Conservation (phyloP, 2,888 invertebrate genomes). For the Monopis laevigella region DNA sequence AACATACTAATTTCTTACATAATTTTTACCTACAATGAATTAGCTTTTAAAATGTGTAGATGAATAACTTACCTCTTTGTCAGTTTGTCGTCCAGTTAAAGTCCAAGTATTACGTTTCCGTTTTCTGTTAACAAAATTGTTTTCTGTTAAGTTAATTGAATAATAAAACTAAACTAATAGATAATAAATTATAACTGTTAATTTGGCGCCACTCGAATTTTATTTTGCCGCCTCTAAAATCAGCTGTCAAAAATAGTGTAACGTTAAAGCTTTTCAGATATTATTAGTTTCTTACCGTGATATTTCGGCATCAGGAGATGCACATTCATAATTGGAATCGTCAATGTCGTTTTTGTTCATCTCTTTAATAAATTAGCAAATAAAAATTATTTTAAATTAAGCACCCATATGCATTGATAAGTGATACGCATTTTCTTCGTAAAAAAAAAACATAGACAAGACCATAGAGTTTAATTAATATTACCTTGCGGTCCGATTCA, state of each 20-base stretch:
- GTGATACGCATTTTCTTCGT: too few relatives aligned
- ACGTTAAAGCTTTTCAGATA: conserved; percentile 11
- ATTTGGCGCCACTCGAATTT: conserved; percentile 21
- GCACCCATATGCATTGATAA: too few relatives aligned
- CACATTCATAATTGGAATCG: conserved; percentile 31
- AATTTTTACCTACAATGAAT: too few relatives aligned
- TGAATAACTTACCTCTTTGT: conserved; percentile 41
- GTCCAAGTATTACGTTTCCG: conserved; percentile 53
- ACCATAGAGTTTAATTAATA: too few relatives aligned
- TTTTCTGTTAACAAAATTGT: conserved; percentile 34
- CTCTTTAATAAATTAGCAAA: background rate
- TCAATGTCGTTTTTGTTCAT: conserved; percentile 32
- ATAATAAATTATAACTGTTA: conserved; percentile 10
- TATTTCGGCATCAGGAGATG: conserved; percentile 35
- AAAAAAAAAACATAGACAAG: too few relatives aligned
- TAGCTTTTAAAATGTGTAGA: too few relatives aligned
- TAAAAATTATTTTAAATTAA: background rate
- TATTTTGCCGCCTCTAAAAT: conserved; percentile 52
- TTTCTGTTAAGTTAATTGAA: too few relatives aligned
- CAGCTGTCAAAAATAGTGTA: conserved; percentile 41
- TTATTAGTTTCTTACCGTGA: conserved; percentile 35
- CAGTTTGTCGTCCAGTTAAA: conserved; percentile 50
- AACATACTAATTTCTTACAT: too few relatives aligned
- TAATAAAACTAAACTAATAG: conserved; percentile 16
- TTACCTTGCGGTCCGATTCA: too few relatives aligned